Percentiles rank a stretch among this genome's conserved stretches.
Conservation (phyloP, 2,113 vertebrate genomes). For the Terrapene triunguis region DNA sequence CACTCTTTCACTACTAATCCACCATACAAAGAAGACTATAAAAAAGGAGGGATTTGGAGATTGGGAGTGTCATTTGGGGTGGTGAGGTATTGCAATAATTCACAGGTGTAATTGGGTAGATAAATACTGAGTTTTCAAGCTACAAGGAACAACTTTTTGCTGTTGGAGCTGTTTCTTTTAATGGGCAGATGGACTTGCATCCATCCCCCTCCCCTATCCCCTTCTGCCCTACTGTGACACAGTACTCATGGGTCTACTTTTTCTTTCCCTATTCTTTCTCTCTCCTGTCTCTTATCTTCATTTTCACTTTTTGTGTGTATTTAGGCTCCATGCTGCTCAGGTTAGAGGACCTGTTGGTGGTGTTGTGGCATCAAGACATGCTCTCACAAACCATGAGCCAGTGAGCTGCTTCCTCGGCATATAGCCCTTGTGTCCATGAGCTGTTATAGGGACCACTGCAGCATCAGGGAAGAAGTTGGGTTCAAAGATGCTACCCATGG, state of each 20-base stretch:
- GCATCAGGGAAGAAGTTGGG: background rate
- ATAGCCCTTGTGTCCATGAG: background rate
- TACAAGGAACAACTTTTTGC: background rate
- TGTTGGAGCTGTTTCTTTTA: background rate
- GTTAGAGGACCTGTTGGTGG: background rate
- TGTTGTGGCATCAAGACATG: background rate
- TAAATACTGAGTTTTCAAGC: background rate
- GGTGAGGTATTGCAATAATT: background rate
- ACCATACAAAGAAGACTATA: background rate
- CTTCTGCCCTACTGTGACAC: background rate
- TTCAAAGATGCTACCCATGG: background rate
- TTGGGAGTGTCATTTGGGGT: background rate
- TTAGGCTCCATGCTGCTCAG: background rate
- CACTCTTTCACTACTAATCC: background rate
- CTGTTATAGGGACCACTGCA: background rate
- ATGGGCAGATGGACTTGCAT: background rate
- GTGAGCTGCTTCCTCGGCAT: background rate
- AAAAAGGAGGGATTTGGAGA: background rate
- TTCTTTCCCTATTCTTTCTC: background rate
- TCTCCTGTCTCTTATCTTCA: background rate
- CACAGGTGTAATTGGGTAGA: background rate
- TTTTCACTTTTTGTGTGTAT: background rate
- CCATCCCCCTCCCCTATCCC: background rate
- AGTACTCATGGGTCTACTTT: background rate
- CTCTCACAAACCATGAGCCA: background rate